phyloP scores from a whole-genome alignment of 2,888 invertebrate genomes.

The Trachelus stipa region DNA sequence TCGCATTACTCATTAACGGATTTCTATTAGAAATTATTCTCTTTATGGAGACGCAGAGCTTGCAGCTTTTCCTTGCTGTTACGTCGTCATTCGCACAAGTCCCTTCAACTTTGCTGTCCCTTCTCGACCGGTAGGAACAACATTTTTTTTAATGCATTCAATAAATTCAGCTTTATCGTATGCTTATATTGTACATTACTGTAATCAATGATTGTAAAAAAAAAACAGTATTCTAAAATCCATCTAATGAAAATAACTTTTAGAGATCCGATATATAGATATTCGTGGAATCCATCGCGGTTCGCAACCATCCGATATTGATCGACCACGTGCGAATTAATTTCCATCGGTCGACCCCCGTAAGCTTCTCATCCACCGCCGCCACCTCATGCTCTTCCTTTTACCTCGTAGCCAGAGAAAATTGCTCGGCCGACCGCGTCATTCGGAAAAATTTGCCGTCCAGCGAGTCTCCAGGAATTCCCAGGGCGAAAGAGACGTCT shows the following conservation, averaged over 20 bases:
- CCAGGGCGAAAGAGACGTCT: background rate
- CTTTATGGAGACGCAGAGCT: background rate
- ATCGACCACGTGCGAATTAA: background rate
- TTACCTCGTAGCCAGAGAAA: background rate
- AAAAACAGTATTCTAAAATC: background rate
- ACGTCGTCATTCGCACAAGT: too few relatives aligned
- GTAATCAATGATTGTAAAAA: background rate
- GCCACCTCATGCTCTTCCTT: background rate
- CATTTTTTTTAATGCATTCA: background rate
- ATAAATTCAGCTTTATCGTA: background rate
- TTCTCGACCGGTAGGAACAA: background rate
- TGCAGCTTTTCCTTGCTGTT: background rate
- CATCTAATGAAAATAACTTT: background rate
- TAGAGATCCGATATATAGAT: background rate
- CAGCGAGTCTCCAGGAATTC: background rate
- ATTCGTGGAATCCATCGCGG: background rate
- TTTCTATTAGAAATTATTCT: background rate
- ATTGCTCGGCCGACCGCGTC: background rate
- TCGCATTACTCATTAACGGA: background rate
- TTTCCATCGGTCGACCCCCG: background rate
- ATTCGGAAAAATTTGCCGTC: background rate
- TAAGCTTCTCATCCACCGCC: background rate
- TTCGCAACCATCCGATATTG: background rate
- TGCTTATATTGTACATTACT: too few relatives aligned
- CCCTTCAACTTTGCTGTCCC: too few relatives aligned